Evolutionary conservation across 1,140 invertebrate species (phyloP).

Genomic region (Formica exsecta): DNA sequence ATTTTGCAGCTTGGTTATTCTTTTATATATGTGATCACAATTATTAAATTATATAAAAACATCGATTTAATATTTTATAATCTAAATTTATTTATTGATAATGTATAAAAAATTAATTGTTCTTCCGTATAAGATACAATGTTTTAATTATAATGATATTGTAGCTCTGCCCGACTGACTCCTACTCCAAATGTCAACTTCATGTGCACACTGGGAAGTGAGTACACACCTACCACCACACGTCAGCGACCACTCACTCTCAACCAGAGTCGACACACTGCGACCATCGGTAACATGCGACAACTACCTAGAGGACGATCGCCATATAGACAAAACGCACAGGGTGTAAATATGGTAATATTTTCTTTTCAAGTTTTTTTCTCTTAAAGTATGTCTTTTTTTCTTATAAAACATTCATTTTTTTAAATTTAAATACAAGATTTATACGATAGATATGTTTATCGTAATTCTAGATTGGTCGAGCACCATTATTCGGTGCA

Average conservation of each 20-base stretch:
- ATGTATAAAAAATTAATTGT: background rate
- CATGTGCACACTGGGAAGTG: constrained; percentile 79
- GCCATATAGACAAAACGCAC: constrained; percentile 78
- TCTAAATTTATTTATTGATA: background rate
- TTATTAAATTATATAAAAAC: background rate
- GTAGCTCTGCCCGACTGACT: constrained; percentile 75
- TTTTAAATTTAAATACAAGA: no score
- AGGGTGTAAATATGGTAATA: constrained; percentile 76
- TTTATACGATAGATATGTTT: background rate
- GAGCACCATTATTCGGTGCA: constrained; percentile 66
- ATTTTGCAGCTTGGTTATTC: background rate
- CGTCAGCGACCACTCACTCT: constrained; percentile 74
- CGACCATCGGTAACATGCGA: constrained; percentile 57
- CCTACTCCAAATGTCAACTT: constrained; percentile 78
- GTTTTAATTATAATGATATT: constrained; percentile 66
- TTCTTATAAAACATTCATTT: background rate
- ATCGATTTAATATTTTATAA: constrained; percentile 4
- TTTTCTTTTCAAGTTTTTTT: background rate
- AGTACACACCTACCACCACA: constrained; percentile 63
- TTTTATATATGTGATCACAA: background rate
- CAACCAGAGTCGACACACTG: constrained; percentile 57
- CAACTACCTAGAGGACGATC: constrained; percentile 80
- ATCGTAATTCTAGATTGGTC: constrained; percentile 68
- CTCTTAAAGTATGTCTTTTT: background rate
- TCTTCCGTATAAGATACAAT: background rate